Base-by-base conservation (phyloP, 2,888 invertebrate species). In the Dilophus febrilis region DNA sequence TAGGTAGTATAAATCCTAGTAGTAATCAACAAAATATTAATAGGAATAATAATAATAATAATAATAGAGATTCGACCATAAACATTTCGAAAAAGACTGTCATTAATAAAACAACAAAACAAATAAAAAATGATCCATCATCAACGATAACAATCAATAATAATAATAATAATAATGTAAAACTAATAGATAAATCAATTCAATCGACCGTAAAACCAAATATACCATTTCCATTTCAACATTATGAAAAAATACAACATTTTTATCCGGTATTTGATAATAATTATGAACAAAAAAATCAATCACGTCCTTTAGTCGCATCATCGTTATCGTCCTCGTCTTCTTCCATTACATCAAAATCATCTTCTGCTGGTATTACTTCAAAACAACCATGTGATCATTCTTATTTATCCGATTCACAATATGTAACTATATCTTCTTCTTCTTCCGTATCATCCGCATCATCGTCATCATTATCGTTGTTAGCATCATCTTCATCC, bases 161-260 rank as follows among this genome's bases (percentile, higher is more conserved):
- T 22, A 22, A 22, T 22, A 22, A 22, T 22, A 22, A 22, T 22
- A 22, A 22, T 22, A 22, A 22, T 8, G 22, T 8, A 39, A 37
- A 18, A 35, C 45, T 11, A 40, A 42, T 31, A n/a, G 28, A 12
- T 22, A 26, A 30, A 17, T 5, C 13, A n/a, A 31, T n/a, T 14
- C 8, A 17, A 11, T 22, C 40, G 13, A 40, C 41, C 3, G n/a
- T 16, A 39, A 62, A 63, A 44, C 59, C 61, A 38, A 73, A 75
- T 56, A 75, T 79, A 59, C 77, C 77, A 16, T 73, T 70, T 49
- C 66, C 78, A 41, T 80, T 79, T 60, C 76, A 77, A 57, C 73
- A 75, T 51, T 80, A 80, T 57, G 73, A 75, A 48, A 80, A 79
- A 65, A 77, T 79, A 47, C 78, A 80, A 56, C 72, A 78, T 51